A percentile compares a stretch with the other conserved stretches of the same genome.
Conservation (phyloP, 2,888 invertebrate species). For the Cephus sareptanus region DNA sequence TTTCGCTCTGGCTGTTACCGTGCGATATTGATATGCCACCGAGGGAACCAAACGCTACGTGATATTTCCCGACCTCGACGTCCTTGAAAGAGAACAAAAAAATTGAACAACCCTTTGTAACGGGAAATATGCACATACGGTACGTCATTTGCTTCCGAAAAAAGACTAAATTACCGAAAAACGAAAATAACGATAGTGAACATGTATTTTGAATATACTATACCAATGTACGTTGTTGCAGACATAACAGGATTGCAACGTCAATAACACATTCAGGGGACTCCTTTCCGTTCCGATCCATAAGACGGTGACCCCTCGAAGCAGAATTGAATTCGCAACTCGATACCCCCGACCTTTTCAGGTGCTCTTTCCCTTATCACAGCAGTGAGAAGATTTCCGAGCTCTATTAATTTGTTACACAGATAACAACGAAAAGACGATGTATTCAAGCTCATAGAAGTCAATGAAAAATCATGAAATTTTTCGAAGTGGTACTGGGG, state of each 20-base stretch:
- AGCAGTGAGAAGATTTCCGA: too few species aligned
- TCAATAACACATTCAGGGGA: not conserved
- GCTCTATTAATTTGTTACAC: too few species aligned
- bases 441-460: too few species aligned
- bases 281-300: not conserved
- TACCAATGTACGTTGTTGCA: not conserved
- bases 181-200: not conserved
- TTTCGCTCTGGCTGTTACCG: slow-evolving; percentile 32
- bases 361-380: too few species aligned
- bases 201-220: not conserved
- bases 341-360: not conserved
- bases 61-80: slow-evolving; percentile 6
- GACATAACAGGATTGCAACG: not conserved
- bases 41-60: slow-evolving; percentile 38
- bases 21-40: slow-evolving; percentile 48
- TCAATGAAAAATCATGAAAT: too few species aligned
- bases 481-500: too few species aligned
- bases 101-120: not conserved
- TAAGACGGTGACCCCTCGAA: not conserved
- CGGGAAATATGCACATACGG: not conserved
- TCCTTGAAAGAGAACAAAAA: not conserved
- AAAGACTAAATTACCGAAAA: not conserved
- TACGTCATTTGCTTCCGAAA: not conserved
- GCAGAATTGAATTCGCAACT: not conserved
- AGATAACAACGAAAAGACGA: too few species aligned